Conservation (phyloP, 2,888 invertebrate species). For the Heteromurus nitidus region DNA sequence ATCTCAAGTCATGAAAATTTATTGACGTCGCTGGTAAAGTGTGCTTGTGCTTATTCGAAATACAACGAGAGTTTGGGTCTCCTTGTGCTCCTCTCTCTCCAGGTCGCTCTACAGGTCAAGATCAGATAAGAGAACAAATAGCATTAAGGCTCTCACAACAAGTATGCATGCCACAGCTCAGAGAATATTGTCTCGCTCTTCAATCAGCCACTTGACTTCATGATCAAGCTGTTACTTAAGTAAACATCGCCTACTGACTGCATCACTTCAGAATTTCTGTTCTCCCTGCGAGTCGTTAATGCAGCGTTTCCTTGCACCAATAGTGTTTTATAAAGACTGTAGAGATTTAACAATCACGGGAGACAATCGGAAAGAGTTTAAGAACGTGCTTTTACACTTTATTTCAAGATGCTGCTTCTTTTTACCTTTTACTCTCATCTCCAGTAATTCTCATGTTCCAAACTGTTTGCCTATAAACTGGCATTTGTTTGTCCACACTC, state of each 20-base stretch:
- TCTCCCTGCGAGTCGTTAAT: no score
- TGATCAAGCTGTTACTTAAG: constrained; percentile 55
- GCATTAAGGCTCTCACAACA: constrained; percentile 38
- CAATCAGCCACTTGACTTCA: constrained; percentile 60
- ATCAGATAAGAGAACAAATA: constrained; percentile 68
- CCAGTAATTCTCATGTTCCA: no score
- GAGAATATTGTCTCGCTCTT: constrained; percentile 59
- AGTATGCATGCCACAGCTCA: constrained; percentile 31
- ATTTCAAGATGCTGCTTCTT: constrained; percentile 5
- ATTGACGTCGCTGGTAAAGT: no score
- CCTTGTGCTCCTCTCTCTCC: no score
- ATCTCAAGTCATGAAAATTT: constrained; percentile 44
- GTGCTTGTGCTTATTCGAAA: no score
- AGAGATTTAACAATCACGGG: no score
- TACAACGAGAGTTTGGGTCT: constrained; percentile 3
- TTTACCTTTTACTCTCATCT: no score
- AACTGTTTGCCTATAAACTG: no score
- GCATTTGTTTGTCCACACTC: no score
- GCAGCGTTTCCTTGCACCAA: no score
- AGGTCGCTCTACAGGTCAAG: constrained; percentile 66
- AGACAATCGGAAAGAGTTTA: constrained; percentile 6
- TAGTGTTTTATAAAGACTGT: no score
- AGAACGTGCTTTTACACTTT: constrained; percentile 17
- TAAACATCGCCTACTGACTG: constrained; percentile 34
- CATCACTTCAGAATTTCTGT: not conserved